A percentile compares a stretch with the other conserved stretches of the same genome.
These are phyloP conservation scores for Melieria omissa DNA, from an alignment of 2,888 invertebrate genomes.

Conservation along the genomic window DNA sequence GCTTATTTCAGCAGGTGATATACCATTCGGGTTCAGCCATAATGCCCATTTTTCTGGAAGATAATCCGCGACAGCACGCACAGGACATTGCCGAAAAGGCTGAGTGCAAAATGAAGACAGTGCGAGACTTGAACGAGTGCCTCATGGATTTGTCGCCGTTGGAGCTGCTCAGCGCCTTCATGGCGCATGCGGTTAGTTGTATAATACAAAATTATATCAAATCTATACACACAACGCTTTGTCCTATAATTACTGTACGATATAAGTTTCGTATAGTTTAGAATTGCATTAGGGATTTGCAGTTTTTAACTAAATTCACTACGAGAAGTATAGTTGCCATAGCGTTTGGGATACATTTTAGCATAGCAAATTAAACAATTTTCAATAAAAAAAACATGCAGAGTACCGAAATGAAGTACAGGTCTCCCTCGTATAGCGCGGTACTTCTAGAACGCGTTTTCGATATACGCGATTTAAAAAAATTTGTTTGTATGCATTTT, in stretches of 20 bases:
- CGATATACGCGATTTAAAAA: too few relatives aligned
- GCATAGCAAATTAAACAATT: too few relatives aligned
- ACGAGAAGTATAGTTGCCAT: too few relatives aligned
- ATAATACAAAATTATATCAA: background rate
- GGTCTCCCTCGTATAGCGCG: too few relatives aligned
- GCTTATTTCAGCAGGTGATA: conserved; percentile 69
- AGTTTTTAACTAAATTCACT: too few relatives aligned
- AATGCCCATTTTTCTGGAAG: conserved; percentile 69
- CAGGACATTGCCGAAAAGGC: conserved; percentile 62
- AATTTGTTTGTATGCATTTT: too few relatives aligned
- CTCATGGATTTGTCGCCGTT: conserved; percentile 57
- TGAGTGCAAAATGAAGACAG: conserved; percentile 57
- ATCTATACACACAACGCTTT: background rate
- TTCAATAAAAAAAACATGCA: too few relatives aligned
- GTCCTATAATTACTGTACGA: background rate
- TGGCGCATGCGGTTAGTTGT: conserved; percentile 57
- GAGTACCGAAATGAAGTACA: too few relatives aligned
- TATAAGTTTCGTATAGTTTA: background rate
- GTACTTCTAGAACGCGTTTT: too few relatives aligned
- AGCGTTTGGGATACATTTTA: too few relatives aligned
- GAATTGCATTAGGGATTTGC: too few relatives aligned
- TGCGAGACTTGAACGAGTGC: conserved; percentile 58
- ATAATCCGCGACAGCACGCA: conserved; percentile 64
- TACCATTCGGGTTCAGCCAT: conserved; percentile 69
- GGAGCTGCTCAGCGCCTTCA: conserved; percentile 57